Evolutionary conservation across 1,140 invertebrate genomes (phyloP).

Genomic region (Anadara kagoshimensis): DNA sequence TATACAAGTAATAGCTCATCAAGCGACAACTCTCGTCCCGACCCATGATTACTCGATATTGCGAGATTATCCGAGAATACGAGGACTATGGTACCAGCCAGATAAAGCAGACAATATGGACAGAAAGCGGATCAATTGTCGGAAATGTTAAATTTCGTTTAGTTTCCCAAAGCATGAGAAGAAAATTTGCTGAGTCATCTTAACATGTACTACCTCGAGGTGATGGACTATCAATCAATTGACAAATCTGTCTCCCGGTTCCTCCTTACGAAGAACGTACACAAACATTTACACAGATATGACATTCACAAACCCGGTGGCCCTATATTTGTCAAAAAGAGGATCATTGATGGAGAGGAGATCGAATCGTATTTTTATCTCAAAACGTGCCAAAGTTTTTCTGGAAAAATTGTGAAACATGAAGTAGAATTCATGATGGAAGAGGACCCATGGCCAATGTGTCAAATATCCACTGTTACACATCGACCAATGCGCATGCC

Average conservation of each 20-base stretch:
- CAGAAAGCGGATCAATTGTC: conserved; percentile 36
- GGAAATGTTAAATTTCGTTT: conserved; percentile 51
- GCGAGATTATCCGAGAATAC: conserved; percentile 49
- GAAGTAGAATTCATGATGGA: conserved; percentile 55
- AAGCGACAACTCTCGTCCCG: conserved; percentile 47
- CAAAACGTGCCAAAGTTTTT: conserved; percentile 42
- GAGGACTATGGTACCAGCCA: conserved; percentile 52
- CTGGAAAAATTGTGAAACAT: conserved; percentile 45
- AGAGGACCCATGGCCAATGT: conserved; percentile 54
- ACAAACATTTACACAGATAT: conserved; percentile 45
- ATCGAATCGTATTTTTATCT: conserved; percentile 44
- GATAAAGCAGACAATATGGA: conserved; percentile 45
- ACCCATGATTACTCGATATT: conserved; percentile 52
- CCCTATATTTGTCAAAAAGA: conserved; percentile 38
- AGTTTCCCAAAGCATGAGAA: conserved; percentile 36
- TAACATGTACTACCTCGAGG: conserved; percentile 56
- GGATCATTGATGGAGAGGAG: conserved; percentile 14
- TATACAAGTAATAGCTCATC: conserved; percentile 44
- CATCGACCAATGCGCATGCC: conserved; percentile 39
- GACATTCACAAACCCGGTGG: conserved; percentile 51
- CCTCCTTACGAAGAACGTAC: conserved; percentile 42
- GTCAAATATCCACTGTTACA: conserved; percentile 43
- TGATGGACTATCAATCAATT: conserved; percentile 51
- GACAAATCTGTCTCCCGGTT: conserved; percentile 54
- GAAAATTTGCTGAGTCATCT: conserved; percentile 50